Conservation (phyloP, 92 coral and sea anemone genomes). For the Epizoanthus illoricatus region DNA sequence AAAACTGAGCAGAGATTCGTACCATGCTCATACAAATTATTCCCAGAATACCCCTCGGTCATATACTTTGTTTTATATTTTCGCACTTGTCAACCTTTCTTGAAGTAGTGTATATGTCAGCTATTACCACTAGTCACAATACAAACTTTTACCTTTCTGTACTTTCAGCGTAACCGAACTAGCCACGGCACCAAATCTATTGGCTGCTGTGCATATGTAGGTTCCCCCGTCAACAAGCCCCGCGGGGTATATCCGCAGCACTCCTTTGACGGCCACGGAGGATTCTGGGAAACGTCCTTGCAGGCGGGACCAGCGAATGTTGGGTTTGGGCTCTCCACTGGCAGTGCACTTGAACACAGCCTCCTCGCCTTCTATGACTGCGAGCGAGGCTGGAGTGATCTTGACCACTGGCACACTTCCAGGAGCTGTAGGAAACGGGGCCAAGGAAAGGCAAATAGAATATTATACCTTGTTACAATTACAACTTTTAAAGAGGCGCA, state of each 20-base stretch:
- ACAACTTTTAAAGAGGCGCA: too few relatives aligned
- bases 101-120: too few relatives aligned
- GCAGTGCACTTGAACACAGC: slow-evolving; percentile 80
- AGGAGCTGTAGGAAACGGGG: slow-evolving; percentile 56
- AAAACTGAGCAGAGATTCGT: too few relatives aligned
- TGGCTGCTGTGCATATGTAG: slow-evolving; percentile 85
- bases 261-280: slow-evolving; percentile 63
- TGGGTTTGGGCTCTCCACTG: slow-evolving; percentile 77
- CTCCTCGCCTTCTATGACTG: slow-evolving; percentile 76
- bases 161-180: slow-evolving; percentile 60
- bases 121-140: background rate
- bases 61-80: too few relatives aligned
- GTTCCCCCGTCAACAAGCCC: slow-evolving; percentile 69
- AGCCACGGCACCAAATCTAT: slow-evolving; percentile 77
- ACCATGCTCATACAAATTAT: too few relatives aligned
- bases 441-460: background rate
- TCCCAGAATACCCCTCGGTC: too few relatives aligned
- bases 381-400: slow-evolving; percentile 60
- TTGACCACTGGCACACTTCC: slow-evolving; percentile 77
- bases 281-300: slow-evolving; percentile 67
- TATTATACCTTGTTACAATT: background rate
- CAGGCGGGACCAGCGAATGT: slow-evolving; percentile 73
- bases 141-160: slow-evolving; percentile 67
- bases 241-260: slow-evolving; percentile 65
- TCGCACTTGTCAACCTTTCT: too few relatives aligned